Conservation (phyloP, 1,140 invertebrate species). For the Centruroides sculpturatus region DNA sequence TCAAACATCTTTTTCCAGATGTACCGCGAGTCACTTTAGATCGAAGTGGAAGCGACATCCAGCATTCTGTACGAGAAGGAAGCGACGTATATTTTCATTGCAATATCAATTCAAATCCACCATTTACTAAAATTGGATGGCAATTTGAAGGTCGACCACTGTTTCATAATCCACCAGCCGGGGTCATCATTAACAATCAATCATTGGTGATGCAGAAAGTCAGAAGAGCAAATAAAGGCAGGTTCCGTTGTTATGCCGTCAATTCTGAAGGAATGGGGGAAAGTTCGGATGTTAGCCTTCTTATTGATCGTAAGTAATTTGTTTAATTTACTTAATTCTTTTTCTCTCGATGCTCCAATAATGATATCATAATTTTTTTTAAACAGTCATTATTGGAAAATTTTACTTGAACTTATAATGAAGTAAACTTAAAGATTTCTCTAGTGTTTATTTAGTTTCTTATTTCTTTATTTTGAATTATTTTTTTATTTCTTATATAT, state of each 20-base stretch:
- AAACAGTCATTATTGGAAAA: too few relatives aligned
- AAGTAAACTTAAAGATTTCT: too few relatives aligned
- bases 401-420: too few relatives aligned
- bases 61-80: constrained; percentile 55
- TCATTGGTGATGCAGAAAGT: constrained; percentile 14
- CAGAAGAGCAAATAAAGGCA: constrained; percentile 10
- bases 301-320: constrained; percentile 14
- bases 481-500: too few relatives aligned
- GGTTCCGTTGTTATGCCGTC: constrained; percentile 17
- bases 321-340: constrained; percentile 5
- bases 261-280: constrained; percentile 18
- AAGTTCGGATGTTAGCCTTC: constrained; percentile 13
- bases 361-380: too few relatives aligned
- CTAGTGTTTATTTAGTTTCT: too few relatives aligned
- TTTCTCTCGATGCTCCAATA: too few relatives aligned
- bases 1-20: constrained; percentile 38
- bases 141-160: constrained; percentile 46
- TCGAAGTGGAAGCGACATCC: constrained; percentile 63
- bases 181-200: constrained; percentile 3
- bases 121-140: constrained; percentile 60
- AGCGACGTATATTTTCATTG: constrained; percentile 81
- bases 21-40: constrained; percentile 62
- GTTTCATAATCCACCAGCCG: neutral
- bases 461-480: too few relatives aligned
- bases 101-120: constrained; percentile 71